These are phyloP conservation scores for Agapostemon virescens DNA, from an alignment of 2,888 invertebrate genomes.

Conservation along the genomic window DNA sequence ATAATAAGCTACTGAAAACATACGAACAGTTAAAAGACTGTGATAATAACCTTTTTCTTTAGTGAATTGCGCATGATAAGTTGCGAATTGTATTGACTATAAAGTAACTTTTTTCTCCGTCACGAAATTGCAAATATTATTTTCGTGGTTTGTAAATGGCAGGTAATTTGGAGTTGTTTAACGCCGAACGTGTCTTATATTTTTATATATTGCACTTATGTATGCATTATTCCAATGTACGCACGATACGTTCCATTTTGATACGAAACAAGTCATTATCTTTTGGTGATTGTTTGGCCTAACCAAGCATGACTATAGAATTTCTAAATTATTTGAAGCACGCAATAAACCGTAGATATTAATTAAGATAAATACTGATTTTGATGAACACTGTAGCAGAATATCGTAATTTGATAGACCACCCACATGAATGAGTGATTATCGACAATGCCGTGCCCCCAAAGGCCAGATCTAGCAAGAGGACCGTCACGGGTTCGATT, in stretches of 20 bases:
- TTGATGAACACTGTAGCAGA: background rate
- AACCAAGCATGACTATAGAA: background rate
- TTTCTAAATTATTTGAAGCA: background rate
- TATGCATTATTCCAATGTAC: background rate
- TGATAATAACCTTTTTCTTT: background rate
- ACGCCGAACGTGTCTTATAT: background rate
- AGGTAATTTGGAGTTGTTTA: background rate
- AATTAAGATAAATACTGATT: slow-evolving; percentile 20
- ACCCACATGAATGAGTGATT: background rate
- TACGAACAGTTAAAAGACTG: too few relatives aligned
- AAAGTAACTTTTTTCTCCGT: background rate
- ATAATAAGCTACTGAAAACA: too few relatives aligned
- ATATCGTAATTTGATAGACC: background rate
- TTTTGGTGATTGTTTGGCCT: background rate
- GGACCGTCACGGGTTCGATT: too few relatives aligned
- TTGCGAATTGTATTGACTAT: background rate
- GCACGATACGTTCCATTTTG: background rate
- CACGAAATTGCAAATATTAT: background rate
- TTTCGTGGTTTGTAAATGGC: background rate
- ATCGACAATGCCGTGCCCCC: background rate
- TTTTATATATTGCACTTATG: background rate
- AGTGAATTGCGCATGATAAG: background rate
- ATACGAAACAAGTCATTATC: background rate
- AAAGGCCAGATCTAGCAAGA: too few relatives aligned
- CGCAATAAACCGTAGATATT: background rate